Percentiles rank a stretch among this genome's conserved stretches.
Conservation (phyloP, 2,797 vertebrate genomes). For the Cyprinella venusta region DNA sequence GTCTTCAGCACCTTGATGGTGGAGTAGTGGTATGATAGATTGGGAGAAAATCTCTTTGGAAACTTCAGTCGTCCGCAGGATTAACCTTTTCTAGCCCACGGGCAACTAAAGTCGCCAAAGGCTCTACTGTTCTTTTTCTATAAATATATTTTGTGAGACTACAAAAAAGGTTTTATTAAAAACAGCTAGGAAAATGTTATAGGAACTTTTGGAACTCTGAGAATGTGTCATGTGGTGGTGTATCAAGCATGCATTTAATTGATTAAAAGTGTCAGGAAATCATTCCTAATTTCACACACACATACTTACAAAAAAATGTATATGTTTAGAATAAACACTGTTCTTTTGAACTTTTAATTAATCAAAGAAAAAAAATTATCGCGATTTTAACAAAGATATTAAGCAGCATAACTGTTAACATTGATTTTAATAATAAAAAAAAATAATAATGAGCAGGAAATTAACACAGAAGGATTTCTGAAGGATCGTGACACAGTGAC, state of each 20-base stretch:
- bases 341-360: no score
- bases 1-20: neutral
- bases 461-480: neutral
- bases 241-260: neutral
- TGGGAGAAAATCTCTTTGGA: constrained; percentile 2
- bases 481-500: neutral
- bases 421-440: neutral
- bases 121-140: neutral
- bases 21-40: constrained; percentile 3
- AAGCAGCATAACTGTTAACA: neutral
- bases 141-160: neutral
- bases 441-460: neutral
- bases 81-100: neutral
- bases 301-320: no score
- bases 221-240: neutral
- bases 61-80: neutral
- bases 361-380: no score
- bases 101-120: neutral
- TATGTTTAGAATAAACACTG: no score
- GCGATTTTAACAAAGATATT: neutral
- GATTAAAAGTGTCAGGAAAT: neutral
- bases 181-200: neutral
- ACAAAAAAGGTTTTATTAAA: neutral
- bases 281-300: neutral
- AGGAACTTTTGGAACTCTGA: neutral